These are phyloP conservation scores for Drosophila miranda DNA, from an alignment of 1,140 invertebrate genomes.

Conservation along the genomic window DNA sequence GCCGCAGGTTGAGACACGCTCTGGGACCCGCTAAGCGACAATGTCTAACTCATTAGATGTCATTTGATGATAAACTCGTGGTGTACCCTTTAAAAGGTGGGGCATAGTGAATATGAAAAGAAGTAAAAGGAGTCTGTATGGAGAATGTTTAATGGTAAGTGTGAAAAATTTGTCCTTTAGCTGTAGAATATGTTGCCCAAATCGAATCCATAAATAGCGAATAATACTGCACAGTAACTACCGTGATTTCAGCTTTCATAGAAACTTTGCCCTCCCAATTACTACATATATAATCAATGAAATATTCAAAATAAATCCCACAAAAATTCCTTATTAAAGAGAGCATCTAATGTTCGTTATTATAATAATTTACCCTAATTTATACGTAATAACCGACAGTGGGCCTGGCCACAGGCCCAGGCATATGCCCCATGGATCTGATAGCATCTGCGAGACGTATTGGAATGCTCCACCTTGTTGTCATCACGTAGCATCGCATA, in stretches of 20 bases:
- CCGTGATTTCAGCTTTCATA: too few relatives aligned
- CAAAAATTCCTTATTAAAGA: not conserved
- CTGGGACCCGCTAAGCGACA: slow-evolving; percentile 40
- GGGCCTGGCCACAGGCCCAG: slow-evolving; percentile 38
- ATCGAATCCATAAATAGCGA: too few relatives aligned
- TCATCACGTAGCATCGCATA: slow-evolving; percentile 77
- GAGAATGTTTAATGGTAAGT: too few relatives aligned
- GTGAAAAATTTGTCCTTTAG: too few relatives aligned
- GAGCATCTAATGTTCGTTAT: slow-evolving; percentile 25
- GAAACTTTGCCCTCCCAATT: too few relatives aligned
- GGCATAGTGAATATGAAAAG: not conserved
- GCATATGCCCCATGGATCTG: slow-evolving; percentile 22
- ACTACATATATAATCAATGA: not conserved
- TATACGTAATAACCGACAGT: slow-evolving; percentile 67
- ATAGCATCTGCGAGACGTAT: slow-evolving; percentile 67
- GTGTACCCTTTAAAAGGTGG: slow-evolving; percentile 23
- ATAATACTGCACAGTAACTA: too few relatives aligned
- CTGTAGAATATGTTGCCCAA: too few relatives aligned
- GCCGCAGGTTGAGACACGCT: slow-evolving; percentile 9
- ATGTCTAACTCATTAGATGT: slow-evolving; percentile 76
- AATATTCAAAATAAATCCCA: not conserved
- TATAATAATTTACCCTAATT: slow-evolving; percentile 18
- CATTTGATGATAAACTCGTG: slow-evolving; percentile 66
- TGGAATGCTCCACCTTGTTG: slow-evolving; percentile 70
- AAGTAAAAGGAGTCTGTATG: too few relatives aligned